Evolutionary conservation across 2,797 vertebrate genomes (phyloP).

Genomic region (Epinephelus coioides): DNA sequence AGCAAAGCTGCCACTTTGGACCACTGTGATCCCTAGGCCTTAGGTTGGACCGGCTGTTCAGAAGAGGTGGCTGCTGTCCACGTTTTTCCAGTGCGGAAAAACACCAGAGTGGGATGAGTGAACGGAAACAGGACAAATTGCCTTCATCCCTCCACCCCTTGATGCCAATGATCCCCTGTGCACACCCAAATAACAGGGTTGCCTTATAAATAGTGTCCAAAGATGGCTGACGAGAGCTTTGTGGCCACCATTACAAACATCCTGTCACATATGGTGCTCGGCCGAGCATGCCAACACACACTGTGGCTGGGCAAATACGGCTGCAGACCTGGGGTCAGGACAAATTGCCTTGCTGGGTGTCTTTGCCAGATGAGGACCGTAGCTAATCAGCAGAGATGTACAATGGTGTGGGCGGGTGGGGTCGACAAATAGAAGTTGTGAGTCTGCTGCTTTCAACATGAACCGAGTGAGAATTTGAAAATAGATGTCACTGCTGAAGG

Average conservation of each 20-base stretch:
- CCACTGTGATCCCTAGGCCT: constrained; percentile 27
- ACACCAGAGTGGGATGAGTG: constrained; percentile 26
- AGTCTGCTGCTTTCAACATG: constrained; percentile 1
- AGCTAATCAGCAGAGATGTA: constrained; percentile 37
- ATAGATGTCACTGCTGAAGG: background rate
- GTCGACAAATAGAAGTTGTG: background rate
- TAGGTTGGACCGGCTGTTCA: constrained; percentile 30
- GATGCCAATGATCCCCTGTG: constrained; percentile 35
- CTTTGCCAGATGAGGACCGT: constrained; percentile 66
- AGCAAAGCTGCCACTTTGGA: constrained; percentile 50
- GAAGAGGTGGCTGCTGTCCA: constrained; percentile 31
- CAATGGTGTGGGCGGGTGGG: constrained; percentile 3
- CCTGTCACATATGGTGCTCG: constrained; percentile 76
- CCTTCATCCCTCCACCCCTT: constrained; percentile 36
- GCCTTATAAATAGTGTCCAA: constrained; percentile 55
- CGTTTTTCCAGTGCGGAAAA: constrained; percentile 37
- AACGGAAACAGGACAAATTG: constrained; percentile 51
- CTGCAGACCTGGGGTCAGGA: constrained; percentile 67
- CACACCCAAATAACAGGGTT: constrained; percentile 55
- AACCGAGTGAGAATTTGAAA: background rate
- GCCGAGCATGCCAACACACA: constrained; percentile 70
- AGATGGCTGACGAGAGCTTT: constrained; percentile 55
- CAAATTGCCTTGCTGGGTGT: constrained; percentile 69
- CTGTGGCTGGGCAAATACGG: constrained; percentile 70
- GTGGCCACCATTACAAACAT: constrained; percentile 62